A percentile compares a stretch with the other conserved stretches of the same genome.
phyloP scores from a whole-genome alignment of 2,113 vertebrate genomes.

The Isurus oxyrinchus region DNA sequence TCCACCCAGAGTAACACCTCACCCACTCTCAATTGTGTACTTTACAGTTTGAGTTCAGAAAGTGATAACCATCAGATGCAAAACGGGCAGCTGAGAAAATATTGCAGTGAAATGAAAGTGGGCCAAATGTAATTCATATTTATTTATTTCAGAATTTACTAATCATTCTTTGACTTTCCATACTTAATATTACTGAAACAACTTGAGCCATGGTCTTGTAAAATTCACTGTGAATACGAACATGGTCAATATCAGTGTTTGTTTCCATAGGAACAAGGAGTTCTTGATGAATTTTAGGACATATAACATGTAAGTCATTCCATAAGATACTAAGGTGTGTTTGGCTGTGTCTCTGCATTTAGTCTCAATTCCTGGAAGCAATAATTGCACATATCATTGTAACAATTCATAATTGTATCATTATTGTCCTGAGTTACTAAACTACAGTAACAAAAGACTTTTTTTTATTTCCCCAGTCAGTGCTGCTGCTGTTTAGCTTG shows the following conservation, averaged over 20 bases:
- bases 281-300: conserved; percentile 41
- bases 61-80: background rate
- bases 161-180: conserved; percentile 35
- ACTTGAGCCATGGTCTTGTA: conserved; percentile 26
- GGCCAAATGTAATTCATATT: conserved; percentile 8
- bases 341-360: background rate
- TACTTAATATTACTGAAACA: conserved; percentile 41
- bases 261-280: conserved; percentile 47
- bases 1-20: background rate
- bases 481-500: background rate
- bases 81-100: background rate
- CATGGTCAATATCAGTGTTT: conserved; percentile 43
- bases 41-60: background rate
- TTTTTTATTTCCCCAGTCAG: background rate
- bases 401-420: background rate
- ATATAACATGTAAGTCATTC: conserved; percentile 41
- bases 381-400: background rate
- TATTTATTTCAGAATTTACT: conserved; percentile 39
- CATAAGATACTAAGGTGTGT: background rate
- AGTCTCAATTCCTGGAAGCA: background rate
- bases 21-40: background rate
- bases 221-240: conserved; percentile 39
- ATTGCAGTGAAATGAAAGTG: background rate
- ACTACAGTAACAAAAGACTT: background rate
- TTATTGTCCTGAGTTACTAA: conserved; percentile 10